phyloP scores from a whole-genome alignment of 2,888 invertebrate species.

The Listrodromus nycthemerus region DNA sequence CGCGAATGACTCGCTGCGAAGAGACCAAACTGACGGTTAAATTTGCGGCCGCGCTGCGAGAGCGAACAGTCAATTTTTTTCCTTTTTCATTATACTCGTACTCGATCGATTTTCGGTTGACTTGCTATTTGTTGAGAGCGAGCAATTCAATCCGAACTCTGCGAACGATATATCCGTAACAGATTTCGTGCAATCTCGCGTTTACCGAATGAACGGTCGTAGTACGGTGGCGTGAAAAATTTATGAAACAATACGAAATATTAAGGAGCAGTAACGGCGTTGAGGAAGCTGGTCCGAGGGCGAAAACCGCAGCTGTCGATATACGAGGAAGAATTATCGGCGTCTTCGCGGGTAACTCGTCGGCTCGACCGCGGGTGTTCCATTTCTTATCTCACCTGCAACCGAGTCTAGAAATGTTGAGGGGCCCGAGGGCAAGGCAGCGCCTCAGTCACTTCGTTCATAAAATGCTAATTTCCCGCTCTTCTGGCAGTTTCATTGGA shows the following conservation, averaged over 20 bases:
- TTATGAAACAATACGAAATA: neutral
- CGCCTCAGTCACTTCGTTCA: conserved; percentile 62
- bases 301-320: conserved; percentile 5
- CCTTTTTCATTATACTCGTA: conserved; percentile 57
- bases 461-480: conserved; percentile 70
- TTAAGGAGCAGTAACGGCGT: neutral
- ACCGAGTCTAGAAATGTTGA: conserved; percentile 43
- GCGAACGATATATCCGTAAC: neutral
- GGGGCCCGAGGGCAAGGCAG: conserved; percentile 3
- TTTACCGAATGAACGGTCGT: neutral
- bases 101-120: conserved; percentile 61
- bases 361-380: conserved; percentile 51
- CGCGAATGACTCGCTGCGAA: conserved; percentile 60
- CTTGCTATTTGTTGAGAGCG: conserved; percentile 38
- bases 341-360: conserved; percentile 17
- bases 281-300: neutral
- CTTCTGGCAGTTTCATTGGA: conserved; percentile 68
- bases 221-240: neutral
- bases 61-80: conserved; percentile 49
- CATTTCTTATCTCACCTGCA: conserved; percentile 64
- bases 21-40: conserved; percentile 65
- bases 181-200: neutral
- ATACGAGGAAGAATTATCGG: conserved; percentile 53
- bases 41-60: conserved; percentile 60
- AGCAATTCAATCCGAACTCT: conserved; percentile 27